Percentiles rank a stretch among this genome's conserved stretches.
phyloP scores from a whole-genome alignment of 1,140 invertebrate genomes.

The Drosophila pseudoananassae region DNA sequence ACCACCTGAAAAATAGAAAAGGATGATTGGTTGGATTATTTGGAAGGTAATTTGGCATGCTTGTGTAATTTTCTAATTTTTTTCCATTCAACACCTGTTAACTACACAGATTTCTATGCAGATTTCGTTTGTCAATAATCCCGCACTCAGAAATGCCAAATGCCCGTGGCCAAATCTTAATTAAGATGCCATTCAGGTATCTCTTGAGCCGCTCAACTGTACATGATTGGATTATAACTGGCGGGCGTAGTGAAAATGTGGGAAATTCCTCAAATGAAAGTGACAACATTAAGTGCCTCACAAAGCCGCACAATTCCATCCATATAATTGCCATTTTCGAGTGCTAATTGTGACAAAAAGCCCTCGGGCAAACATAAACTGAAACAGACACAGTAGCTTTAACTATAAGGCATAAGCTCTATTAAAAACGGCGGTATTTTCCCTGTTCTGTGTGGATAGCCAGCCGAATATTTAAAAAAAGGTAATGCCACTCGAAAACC shows the following conservation, averaged over 20 bases:
- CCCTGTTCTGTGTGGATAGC: conserved; percentile 46
- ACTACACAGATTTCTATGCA: not conserved
- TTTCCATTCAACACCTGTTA: not conserved
- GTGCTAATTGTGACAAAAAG: conserved; percentile 60
- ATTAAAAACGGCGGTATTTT: conserved; percentile 56
- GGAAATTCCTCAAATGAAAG: conserved; percentile 75
- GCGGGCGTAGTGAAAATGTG: conserved; percentile 61
- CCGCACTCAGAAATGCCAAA: not conserved
- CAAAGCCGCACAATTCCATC: conserved; percentile 11
- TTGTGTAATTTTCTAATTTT: not conserved
- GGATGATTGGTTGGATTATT: not conserved
- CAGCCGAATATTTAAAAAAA: conserved; percentile 5
- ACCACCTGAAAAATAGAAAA: conserved; percentile 85
- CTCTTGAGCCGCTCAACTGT: conserved; percentile 56
- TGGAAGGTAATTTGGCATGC: no score
- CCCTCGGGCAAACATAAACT: conserved; percentile 17
- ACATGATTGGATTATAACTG: conserved; percentile 56
- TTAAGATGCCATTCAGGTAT: conserved; percentile 34
- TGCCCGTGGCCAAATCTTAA: conserved; percentile 26
- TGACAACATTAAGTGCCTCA: conserved; percentile 50
- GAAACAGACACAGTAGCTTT: conserved; percentile 6
- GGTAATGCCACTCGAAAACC: conserved; percentile 39
- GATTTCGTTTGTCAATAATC: conserved; percentile 23
- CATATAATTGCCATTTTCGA: conserved; percentile 32
- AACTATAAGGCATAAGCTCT: conserved; percentile 55